Base-by-base conservation (phyloP, 30 jellyfish, hydroid and myxozoan species). In the Aurelia aurita region DNA sequence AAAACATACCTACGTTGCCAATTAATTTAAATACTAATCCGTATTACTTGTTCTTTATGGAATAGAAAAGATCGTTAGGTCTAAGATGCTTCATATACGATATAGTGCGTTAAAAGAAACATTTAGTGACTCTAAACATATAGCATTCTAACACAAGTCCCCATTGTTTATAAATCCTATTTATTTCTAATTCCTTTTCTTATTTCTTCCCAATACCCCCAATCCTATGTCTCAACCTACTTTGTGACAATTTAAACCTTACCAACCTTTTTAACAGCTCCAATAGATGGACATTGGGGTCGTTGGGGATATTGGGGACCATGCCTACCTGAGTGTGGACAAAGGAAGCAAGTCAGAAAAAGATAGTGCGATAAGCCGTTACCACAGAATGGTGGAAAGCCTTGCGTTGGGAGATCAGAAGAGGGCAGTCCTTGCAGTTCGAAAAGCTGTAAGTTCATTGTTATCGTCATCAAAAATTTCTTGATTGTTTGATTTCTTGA, bases 211-310 rank as follows among this genome's bases (percentile, higher is more conserved):
- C 67, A 0, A 55, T 22, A 0, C 67, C 27, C 67, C 27, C 22
- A 55, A 1, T 3, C 67, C 22, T 18, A 57, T 57, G 69, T 57
- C 25, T 23, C 11, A 9, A 57, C 12, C 69, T 57, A 57, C 29
- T 57, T 5, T 19, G 69, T 57, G 69, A 13, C 29, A 57, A 21
- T 57, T 19, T 19, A 3, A 19, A 21, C 69, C 29, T 57, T 0
- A 13, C 69, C 14, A 23, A 19, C 29, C 29, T 46, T 32, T 61
- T n/a, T 11, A 20, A 57, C 65, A 84, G 94, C 88, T 18, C 94
- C 94, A 1, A 69, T 72, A 0, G 65, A 84, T 27, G 94, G 94
- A 5, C 82, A 84, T 47, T 84, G 94, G 94, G 87, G 94, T 35
- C 74, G 88, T 19, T 84, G 94, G 94, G 59, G 83, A 45, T 5